Evolutionary conservation across 1,140 invertebrate genomes (phyloP).

Genomic region (Holcopasites calliopsidis): DNA sequence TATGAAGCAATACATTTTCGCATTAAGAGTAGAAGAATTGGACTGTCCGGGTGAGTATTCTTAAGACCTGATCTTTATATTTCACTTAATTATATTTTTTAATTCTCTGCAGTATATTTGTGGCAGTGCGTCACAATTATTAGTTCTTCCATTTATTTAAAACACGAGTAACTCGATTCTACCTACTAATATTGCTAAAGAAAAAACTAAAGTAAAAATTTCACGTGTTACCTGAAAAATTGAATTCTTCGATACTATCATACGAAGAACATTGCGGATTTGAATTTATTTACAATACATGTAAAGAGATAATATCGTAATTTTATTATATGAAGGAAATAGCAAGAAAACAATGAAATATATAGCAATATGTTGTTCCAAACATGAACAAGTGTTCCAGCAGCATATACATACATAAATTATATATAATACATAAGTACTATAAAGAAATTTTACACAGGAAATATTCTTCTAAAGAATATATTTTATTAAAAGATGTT

Average conservation of each 20-base stretch:
- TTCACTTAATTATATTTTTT: slow-evolving; percentile 15
- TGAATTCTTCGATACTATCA: no score
- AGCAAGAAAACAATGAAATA: slow-evolving; percentile 39
- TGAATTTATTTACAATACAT: no score
- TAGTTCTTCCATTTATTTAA: slow-evolving; percentile 14
- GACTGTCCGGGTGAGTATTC: slow-evolving; percentile 49
- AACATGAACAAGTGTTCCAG: slow-evolving; percentile 63
- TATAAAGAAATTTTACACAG: slow-evolving; percentile 50
- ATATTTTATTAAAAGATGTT: slow-evolving; percentile 48
- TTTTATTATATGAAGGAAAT: slow-evolving; percentile 7
- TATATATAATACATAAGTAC: slow-evolving; percentile 40
- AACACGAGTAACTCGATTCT: no score
- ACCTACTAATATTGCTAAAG: no score
- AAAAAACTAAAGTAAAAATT: no score
- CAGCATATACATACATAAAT: slow-evolving; percentile 20
- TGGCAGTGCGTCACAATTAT: slow-evolving; percentile 13
- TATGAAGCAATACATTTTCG: slow-evolving; percentile 55
- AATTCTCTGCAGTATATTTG: not conserved
- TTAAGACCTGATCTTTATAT: slow-evolving; percentile 26
- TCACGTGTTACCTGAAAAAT: no score
- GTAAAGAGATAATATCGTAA: not conserved
- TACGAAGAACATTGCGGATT: no score
- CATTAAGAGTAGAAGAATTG: slow-evolving; percentile 41
- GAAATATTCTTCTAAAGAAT: slow-evolving; percentile 50
- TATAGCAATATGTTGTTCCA: slow-evolving; percentile 65